Conservation (phyloP, 1,140 invertebrate genomes). For the Ceratosolen fusciceps region DNA sequence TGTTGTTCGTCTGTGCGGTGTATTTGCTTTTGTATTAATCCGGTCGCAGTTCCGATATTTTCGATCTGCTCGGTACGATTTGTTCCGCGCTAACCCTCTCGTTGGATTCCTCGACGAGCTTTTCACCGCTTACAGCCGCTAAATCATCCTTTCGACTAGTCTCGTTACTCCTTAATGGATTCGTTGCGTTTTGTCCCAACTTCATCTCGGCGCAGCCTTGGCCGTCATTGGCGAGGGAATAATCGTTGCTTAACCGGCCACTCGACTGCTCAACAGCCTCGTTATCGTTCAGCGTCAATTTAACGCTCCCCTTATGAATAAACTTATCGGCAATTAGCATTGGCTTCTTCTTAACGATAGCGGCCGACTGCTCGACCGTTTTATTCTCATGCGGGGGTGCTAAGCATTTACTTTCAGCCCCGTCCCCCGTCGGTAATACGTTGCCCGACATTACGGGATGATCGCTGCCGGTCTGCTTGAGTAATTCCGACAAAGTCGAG, state of each 20-base stretch:
- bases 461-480: not conserved
- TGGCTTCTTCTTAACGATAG: conserved; percentile 16
- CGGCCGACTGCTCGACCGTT: not conserved
- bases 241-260: not conserved
- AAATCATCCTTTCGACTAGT: not conserved
- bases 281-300: conserved; percentile 9
- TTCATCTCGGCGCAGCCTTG: not conserved
- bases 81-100: not conserved
- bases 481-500: not conserved
- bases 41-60: conserved; percentile 16
- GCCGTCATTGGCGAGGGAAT: not conserved
- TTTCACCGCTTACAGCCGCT: not conserved
- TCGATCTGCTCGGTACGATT: not conserved
- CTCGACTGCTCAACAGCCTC: not conserved
- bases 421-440: not conserved
- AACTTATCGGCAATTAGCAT: not conserved
- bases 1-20: too few relatives aligned
- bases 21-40: conserved; percentile 9
- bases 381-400: not conserved
- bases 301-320: not conserved
- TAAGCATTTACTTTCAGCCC: not conserved
- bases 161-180: not conserved
- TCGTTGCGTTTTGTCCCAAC: not conserved
- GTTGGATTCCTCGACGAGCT: not conserved
- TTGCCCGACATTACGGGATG: not conserved